Percentiles rank a stretch among this genome's conserved stretches.
These are phyloP conservation scores for Paradoxurus hermaphroditus DNA, from an alignment of 2,113 vertebrate genomes.

Conservation along the genomic window DNA sequence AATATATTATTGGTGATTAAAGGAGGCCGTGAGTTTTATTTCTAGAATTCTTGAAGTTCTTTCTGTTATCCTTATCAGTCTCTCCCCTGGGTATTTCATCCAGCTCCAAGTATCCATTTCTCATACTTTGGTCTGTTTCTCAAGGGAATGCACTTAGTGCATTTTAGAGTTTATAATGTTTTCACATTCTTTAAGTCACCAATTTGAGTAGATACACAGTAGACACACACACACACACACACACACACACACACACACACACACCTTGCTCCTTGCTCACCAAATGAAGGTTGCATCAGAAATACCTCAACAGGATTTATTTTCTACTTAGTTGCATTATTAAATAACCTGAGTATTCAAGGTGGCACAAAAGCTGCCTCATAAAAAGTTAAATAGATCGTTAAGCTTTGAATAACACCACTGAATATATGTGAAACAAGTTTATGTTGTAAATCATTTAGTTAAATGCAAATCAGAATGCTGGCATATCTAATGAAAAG, in stretches of 20 bases:
- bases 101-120: too few relatives aligned
- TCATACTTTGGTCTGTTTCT: not conserved
- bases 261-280: not conserved
- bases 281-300: not conserved
- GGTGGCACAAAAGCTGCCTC: not conserved
- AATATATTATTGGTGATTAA: not conserved
- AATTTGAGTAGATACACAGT: not conserved
- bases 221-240: not conserved
- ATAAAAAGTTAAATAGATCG: not conserved
- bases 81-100: not conserved
- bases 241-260: not conserved
- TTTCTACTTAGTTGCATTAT: not conserved
- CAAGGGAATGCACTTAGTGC: not conserved
- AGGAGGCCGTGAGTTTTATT: not conserved
- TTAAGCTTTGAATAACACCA: slow-evolving; percentile 25
- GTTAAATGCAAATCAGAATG: not conserved
- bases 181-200: not conserved
- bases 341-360: not conserved
- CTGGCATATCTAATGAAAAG: not conserved
- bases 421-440: not conserved
- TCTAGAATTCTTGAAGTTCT: not conserved
- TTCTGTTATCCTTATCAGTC: not conserved
- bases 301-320: not conserved
- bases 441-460: not conserved
- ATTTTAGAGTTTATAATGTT: not conserved